Evolutionary conservation across 2,113 vertebrate genomes (phyloP).

Genomic region (Geococcyx californianus): DNA sequence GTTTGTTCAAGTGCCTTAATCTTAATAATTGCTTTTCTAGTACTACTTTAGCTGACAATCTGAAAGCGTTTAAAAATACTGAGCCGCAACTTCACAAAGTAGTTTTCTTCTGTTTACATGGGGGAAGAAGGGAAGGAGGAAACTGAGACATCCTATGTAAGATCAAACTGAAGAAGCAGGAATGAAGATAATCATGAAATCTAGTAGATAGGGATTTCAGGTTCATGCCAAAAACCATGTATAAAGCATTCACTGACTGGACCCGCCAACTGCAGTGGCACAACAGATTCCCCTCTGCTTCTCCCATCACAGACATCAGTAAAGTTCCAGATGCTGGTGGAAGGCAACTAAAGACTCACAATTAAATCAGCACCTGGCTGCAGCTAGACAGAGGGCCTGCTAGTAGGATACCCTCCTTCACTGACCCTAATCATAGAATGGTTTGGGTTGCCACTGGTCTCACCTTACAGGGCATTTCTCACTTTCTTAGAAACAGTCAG

Average conservation of each 20-base stretch:
- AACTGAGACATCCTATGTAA: rapidly evolving
- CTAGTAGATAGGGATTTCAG: not conserved
- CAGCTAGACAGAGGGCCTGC: not conserved
- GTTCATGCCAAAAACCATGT: not conserved
- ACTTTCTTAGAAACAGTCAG: not conserved
- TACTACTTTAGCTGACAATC: not conserved
- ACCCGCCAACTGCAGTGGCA: not conserved
- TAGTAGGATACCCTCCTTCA: rapidly evolving
- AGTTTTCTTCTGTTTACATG: not conserved
- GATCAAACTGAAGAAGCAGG: not conserved
- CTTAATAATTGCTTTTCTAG: not conserved
- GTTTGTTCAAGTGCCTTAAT: not conserved
- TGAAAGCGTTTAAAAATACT: not conserved
- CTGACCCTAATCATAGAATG: not conserved
- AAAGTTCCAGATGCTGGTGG: not conserved
- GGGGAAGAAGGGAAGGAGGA: not conserved
- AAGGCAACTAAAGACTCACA: not conserved
- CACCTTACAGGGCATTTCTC: rapidly evolving
- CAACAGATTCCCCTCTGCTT: not conserved
- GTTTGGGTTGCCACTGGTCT: too few species aligned
- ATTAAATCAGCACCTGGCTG: too few species aligned
- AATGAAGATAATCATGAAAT: not conserved
- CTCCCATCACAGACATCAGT: rapidly evolving
- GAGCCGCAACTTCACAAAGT: not conserved
- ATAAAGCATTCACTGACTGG: rapidly evolving